Conservation (phyloP, 2,113 vertebrate genomes). For the Carassius carassius region DNA sequence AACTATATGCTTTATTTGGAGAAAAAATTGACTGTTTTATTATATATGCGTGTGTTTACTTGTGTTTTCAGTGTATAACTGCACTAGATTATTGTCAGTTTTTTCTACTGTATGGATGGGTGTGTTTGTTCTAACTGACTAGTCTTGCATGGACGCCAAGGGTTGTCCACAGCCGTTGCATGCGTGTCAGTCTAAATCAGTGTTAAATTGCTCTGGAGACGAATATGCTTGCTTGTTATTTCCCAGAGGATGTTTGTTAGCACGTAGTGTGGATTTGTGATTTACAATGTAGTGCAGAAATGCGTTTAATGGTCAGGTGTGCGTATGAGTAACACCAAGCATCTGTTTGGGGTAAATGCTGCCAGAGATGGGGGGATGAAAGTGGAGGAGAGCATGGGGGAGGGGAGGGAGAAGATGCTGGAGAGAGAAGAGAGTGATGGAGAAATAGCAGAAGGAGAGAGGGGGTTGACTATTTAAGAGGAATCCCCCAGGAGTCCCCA, state of each 20-base stretch:
- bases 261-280: too few relatives aligned
- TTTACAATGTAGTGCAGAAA: background rate
- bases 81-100: slow-evolving; percentile 27
- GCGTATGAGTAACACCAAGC: background rate
- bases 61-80: slow-evolving; percentile 18
- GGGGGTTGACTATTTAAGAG: slow-evolving; percentile 29
- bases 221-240: slow-evolving; percentile 7
- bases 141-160: slow-evolving; percentile 41
- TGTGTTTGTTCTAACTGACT: slow-evolving; percentile 46
- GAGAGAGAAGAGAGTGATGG: slow-evolving; percentile 37
- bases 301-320: slow-evolving; percentile 3
- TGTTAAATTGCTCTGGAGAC: background rate
- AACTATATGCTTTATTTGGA: background rate
- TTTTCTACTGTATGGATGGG: slow-evolving; percentile 21
- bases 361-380: slow-evolving; percentile 29
- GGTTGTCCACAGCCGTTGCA: slow-evolving; percentile 24
- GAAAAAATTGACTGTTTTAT: background rate
- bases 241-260: background rate
- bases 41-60: background rate
- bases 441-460: slow-evolving; percentile 22
- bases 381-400: slow-evolving; percentile 32
- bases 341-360: slow-evolving; percentile 42
- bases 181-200: slow-evolving; percentile 39
- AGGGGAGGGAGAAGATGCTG: slow-evolving; percentile 42
- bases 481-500: slow-evolving; percentile 51